Percentiles rank a stretch among this genome's conserved stretches.
Evolutionary conservation across 2,113 vertebrate species (phyloP).

Genomic region (Cheirogaleus medius): DNA sequence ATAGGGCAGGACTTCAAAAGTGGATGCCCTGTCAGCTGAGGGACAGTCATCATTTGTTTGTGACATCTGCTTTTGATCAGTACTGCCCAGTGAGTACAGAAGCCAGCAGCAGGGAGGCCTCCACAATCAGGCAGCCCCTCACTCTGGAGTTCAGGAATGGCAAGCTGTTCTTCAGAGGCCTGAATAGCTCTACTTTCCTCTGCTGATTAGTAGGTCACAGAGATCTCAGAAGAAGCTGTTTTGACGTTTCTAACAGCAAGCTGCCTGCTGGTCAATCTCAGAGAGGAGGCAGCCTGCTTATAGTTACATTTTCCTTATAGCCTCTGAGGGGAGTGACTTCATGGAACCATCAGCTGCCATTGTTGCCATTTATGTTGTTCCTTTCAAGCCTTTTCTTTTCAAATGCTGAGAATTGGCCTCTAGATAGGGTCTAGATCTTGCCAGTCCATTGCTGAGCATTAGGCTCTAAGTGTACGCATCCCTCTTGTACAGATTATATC

Average conservation of each 20-base stretch:
- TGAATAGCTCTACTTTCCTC: background rate
- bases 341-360: background rate
- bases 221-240: background rate
- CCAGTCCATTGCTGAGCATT: background rate
- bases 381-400: background rate
- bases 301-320: background rate
- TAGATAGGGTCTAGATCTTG: background rate
- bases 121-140: background rate
- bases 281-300: background rate
- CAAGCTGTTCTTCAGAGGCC: conserved; percentile 68
- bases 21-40: background rate
- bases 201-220: background rate
- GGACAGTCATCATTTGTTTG: conserved; percentile 65
- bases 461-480: background rate
- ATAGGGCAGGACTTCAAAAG: background rate
- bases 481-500: background rate
- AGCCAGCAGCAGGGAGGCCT: conserved; percentile 50
- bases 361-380: background rate
- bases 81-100: conserved; percentile 61
- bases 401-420: background rate
- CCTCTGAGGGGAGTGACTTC: background rate
- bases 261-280: background rate
- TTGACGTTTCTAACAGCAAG: background rate
- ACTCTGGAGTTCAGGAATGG: conserved; percentile 52
- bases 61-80: conserved; percentile 49